These are phyloP conservation scores for Nasonia vitripennis DNA, from an alignment of 1,140 invertebrate genomes.

Conservation along the genomic window DNA sequence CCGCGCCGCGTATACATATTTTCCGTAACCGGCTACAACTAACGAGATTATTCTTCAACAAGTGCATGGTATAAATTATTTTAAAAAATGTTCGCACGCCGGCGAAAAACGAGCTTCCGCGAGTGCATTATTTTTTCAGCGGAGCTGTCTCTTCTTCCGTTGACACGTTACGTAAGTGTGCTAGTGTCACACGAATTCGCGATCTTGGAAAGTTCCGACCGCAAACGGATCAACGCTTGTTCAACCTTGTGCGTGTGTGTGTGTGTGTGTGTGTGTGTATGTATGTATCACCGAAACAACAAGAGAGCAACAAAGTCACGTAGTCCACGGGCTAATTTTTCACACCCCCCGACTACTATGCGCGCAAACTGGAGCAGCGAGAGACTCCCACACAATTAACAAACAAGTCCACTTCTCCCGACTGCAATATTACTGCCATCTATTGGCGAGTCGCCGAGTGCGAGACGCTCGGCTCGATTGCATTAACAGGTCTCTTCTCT, in stretches of 20 bases:
- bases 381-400: not conserved
- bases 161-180: no score
- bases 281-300: not conserved
- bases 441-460: conserved; percentile 2
- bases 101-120: no score
- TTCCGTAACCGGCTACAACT: not conserved
- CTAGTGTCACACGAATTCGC: no score
- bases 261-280: no score
- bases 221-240: not conserved
- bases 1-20: not conserved
- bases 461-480: not conserved
- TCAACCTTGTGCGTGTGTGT: no score
- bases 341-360: not conserved
- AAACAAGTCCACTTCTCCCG: not conserved
- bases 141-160: no score
- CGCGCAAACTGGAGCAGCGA: not conserved
- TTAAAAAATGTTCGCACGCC: no score
- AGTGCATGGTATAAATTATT: not conserved
- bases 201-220: not conserved
- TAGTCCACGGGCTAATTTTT: not conserved
- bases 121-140: no score
- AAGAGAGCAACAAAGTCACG: not conserved
- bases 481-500: conserved; percentile 2
- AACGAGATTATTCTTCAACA: conserved; percentile 10
- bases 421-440: conserved; percentile 21